phyloP scores from a whole-genome alignment of 2,888 invertebrate genomes.

The Ectemnius lituratus region DNA sequence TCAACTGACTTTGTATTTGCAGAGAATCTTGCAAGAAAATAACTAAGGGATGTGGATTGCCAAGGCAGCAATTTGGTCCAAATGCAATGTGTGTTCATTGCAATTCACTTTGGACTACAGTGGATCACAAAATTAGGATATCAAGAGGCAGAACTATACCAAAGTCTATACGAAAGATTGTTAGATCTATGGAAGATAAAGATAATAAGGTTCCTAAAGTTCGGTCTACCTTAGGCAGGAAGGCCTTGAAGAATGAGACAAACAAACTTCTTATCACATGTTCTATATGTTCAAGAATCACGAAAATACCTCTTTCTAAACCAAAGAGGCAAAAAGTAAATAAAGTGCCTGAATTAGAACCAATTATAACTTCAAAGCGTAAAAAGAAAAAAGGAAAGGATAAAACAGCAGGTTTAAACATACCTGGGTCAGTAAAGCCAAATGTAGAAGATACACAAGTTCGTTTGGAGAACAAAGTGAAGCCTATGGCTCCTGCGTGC shows the following conservation, averaged over 20 bases:
- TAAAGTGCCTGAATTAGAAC: not conserved
- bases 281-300: conserved; percentile 63
- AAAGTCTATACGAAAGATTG: conserved; percentile 58
- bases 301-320: conserved; percentile 61
- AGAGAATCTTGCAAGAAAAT: conserved; percentile 63
- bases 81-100: conserved; percentile 66
- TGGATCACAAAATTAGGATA: conserved; percentile 60
- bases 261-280: conserved; percentile 69
- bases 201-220: conserved; percentile 52
- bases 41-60: conserved; percentile 49
- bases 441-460: conserved; percentile 11
- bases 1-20: conserved; percentile 6
- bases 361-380: conserved; percentile 58
- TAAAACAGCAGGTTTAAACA: conserved; percentile 77
- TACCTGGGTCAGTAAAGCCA: conserved; percentile 47
- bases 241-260: conserved; percentile 61
- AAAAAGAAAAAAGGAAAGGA: conserved; percentile 74
- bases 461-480: conserved; percentile 20
- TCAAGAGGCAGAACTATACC: conserved; percentile 54
- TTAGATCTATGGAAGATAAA: conserved; percentile 34
- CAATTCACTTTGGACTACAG: conserved; percentile 66
- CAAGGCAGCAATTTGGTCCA: conserved; percentile 65
- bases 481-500: conserved; percentile 39
- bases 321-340: conserved; percentile 56
- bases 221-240: conserved; percentile 58